Base-by-base conservation (phyloP, 2,113 vertebrate genomes). In the Trichechus manatus region DNA sequence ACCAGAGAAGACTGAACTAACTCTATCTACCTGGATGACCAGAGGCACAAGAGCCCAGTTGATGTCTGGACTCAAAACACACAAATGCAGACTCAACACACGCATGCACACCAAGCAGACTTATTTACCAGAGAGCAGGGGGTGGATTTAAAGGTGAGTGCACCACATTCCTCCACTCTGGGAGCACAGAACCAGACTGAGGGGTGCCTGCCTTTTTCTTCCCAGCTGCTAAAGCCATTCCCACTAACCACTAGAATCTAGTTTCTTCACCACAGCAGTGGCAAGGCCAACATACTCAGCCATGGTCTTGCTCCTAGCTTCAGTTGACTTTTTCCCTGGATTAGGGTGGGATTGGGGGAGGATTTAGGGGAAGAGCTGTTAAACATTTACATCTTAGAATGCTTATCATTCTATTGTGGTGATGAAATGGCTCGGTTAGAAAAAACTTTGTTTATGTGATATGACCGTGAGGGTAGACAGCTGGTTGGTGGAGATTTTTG, bases 311-410 rank as follows among this genome's bases (percentile, higher is more conserved):
- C 13, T 78, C 11, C 14, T 3, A n/a, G 64, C 84, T 94, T 74
- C 81, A 14, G 10, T 31, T 93, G 75, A 74, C 6, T 20, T 94
- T 94, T 81, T 33, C 44, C 33, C 33, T 66, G 42, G 64, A 72
- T 39, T 25, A 8, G 42, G 36, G 8, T 19, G 5, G 68, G 44
- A 44, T 25, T 23, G 10, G 25, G 39, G 47, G 44, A 83, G 36
- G 23, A 39, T 1, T 20, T 15, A 20, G 10, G 20, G 47, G 5
- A 82, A 79, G 82, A 42, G 33, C 13, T 39, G 42, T 14, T 50
- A 39, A 27, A 25, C 42, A 87, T 53, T 78, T 59, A 83, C 90
- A 66, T 89, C 68, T 96, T 29, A 66, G 77, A 70, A 22, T 94
- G 77, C 93, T 93, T 87, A 80, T 94, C 53, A 47, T 47, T 47